Percentiles rank a stretch among this genome's conserved stretches.
These are phyloP conservation scores for Myotis pilosus DNA, from an alignment of 2,797 vertebrate genomes.

Conservation along the genomic window DNA sequence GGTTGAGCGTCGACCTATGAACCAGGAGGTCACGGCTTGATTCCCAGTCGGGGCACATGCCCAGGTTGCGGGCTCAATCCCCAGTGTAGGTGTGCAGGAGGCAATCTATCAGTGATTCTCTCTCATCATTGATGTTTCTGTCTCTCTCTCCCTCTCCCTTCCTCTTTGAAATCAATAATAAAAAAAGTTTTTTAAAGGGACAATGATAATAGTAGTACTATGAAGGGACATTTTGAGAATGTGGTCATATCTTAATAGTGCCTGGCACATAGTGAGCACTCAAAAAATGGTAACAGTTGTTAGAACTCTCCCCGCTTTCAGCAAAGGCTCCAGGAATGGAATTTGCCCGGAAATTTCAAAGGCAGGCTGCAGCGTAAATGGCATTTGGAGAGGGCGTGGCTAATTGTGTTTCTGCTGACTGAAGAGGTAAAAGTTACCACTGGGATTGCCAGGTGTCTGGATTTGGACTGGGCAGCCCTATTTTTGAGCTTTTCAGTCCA, in stretches of 20 bases:
- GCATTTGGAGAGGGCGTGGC: slow-evolving; percentile 34
- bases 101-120: no score
- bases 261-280: neutral
- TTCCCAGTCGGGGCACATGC: no score
- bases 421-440: slow-evolving; percentile 30
- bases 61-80: no score
- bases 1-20: no score
- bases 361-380: neutral
- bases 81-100: no score
- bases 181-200: no score
- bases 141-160: no score
- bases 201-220: no score
- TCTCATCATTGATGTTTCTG: no score
- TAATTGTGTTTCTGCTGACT: slow-evolving; percentile 11
- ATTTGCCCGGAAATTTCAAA: slow-evolving; percentile 18
- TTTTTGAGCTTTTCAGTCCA: slow-evolving; percentile 51
- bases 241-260: neutral
- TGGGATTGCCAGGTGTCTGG: slow-evolving; percentile 67
- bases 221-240: neutral
- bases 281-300: neutral
- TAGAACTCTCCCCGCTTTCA: neutral
- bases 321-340: neutral
- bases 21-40: no score
- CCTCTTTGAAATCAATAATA: no score
- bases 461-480: slow-evolving; percentile 27